These are phyloP conservation scores for Nymphicus hollandicus DNA, from an alignment of 2,113 vertebrate genomes.

Conservation along the genomic window DNA sequence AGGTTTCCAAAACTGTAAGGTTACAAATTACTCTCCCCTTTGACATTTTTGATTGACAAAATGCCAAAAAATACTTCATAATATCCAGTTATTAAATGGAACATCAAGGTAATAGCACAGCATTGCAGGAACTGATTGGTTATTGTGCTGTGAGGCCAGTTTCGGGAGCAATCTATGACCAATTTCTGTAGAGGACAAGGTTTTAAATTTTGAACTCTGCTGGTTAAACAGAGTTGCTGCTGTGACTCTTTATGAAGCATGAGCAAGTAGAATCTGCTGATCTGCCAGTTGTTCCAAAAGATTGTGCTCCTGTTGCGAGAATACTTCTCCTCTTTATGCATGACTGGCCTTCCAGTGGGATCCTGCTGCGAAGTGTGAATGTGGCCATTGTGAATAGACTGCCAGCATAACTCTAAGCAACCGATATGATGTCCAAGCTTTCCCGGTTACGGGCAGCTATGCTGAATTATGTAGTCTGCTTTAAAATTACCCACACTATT, in stretches of 20 bases:
- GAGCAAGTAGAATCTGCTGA: conserved; percentile 26
- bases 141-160: neutral
- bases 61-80: neutral
- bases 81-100: neutral
- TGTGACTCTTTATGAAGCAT: conserved; percentile 48
- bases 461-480: neutral
- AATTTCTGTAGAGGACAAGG: neutral
- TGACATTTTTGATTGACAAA: neutral
- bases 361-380: neutral
- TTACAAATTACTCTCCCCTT: neutral
- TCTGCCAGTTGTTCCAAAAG: neutral
- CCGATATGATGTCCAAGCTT: neutral
- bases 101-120: neutral
- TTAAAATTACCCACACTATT: neutral
- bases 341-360: neutral
- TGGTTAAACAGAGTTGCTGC: conserved; percentile 27
- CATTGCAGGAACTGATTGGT: conserved; percentile 20
- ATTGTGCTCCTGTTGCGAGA: conserved; percentile 15
- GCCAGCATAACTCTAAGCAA: neutral
- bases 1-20: neutral
- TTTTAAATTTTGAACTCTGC: conserved; percentile 41
- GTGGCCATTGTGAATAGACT: neutral
- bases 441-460: neutral
- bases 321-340: neutral
- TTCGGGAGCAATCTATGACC: conserved; percentile 1